Conservation (phyloP, 2,888 invertebrate species). For the Pristionchus japonicus region DNA sequence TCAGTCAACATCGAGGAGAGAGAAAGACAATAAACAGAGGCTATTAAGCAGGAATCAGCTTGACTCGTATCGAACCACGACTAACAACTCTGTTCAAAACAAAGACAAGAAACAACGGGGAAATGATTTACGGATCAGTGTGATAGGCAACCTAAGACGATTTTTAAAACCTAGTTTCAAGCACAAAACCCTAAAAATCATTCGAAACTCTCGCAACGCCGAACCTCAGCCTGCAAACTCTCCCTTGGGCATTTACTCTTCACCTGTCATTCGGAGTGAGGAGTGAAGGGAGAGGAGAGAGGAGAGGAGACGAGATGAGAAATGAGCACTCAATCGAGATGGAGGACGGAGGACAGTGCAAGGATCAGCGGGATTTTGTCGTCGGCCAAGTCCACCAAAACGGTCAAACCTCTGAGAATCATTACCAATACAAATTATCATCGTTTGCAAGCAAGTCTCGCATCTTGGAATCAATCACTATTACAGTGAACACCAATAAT, state of each 20-base stretch:
- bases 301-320: background rate
- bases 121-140: no score
- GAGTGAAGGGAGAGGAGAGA: background rate
- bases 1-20: background rate
- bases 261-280: background rate
- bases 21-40: conserved; percentile 8
- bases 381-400: no score
- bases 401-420: no score
- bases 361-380: no score
- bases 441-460: no score
- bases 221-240: background rate
- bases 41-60: background rate
- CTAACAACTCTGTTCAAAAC: no score
- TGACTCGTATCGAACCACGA: no score
- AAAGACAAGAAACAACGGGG: no score
- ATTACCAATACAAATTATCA: no score
- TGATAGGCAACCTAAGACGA: background rate
- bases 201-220: background rate
- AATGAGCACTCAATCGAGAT: background rate
- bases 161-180: background rate
- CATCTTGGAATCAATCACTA: no score
- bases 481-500: no score
- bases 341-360: background rate
- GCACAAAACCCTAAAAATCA: background rate
- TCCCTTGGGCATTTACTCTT: background rate